Conservation (phyloP, 2,113 vertebrate species). For the Colinus virginianus region DNA sequence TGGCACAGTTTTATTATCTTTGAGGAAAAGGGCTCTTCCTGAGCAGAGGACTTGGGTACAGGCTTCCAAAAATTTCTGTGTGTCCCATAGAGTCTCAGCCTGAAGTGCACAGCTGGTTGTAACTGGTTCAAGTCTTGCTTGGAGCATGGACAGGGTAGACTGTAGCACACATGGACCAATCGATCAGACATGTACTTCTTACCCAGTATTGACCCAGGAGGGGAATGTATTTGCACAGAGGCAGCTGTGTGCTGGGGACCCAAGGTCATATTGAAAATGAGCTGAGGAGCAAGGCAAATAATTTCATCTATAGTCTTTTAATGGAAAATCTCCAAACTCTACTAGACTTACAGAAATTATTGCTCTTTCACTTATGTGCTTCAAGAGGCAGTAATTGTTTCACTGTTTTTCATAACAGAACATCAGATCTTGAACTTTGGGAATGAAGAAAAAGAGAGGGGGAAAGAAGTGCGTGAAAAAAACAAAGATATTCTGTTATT, state of each 20-base stretch:
- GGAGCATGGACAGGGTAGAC: neutral
- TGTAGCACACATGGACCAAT: neutral
- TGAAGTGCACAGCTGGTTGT: neutral
- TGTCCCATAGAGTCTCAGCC: neutral
- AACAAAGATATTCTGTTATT: neutral
- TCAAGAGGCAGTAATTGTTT: neutral
- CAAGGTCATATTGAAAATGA: neutral
- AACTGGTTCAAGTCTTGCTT: neutral
- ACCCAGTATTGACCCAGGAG: neutral
- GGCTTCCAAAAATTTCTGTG: neutral
- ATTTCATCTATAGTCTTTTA: neutral
- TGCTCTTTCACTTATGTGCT: neutral
- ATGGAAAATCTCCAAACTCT: neutral
- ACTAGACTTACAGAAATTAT: neutral
- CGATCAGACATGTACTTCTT: neutral
- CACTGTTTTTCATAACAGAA: neutral
- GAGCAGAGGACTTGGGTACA: neutral
- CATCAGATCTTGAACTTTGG: neutral
- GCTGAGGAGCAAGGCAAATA: neutral
- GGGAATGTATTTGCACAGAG: neutral
- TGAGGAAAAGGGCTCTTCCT: neutral
- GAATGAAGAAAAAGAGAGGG: neutral
- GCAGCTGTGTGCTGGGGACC: neutral
- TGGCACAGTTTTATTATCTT: neutral
- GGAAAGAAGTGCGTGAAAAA: accelerated